Base-by-base conservation (phyloP, 2,888 invertebrate species). In the Melinaea marsaeus region DNA sequence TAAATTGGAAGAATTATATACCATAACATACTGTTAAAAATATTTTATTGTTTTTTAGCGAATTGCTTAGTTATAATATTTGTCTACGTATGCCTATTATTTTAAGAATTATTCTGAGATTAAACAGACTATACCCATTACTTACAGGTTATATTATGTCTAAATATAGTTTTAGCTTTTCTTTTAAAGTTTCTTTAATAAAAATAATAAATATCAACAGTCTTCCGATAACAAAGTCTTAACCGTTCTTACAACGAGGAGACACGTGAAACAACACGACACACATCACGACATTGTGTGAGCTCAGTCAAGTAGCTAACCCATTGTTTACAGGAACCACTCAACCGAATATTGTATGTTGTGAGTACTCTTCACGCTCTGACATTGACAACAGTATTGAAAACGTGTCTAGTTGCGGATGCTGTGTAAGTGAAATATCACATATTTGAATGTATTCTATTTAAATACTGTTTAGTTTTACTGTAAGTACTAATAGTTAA, bases 311-410 rank as follows among this genome's bases (percentile, higher is more conserved):
- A 32, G 51, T 11, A 51, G 32, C 35, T 51, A 60, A 56, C 51
- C 63, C 57, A 63, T 60, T 63, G 57, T 62, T 58, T 55, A 35
- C 33, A n/a, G 9, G 55, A 55, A 58, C 55, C 58, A 55, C 55
- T 58, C 48, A 59, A 55, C 55, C 62, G 62, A 58, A 51, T 51
- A 51, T 51, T 51, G 2, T 9, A 42, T 11, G 51, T 9, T 51
- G 7, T 22, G 32, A 51, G 32, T 32, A 32, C 51, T 32, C 32
- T 51, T 32, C 32, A 51, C 11, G 11, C 32, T 51, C 51, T 51
- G 51, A 51, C 51, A 51, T 51, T 51, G 51, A 51, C 51, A 51
- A 32, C 32, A 32, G 51, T 11, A 51, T 51, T 51, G 51, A 51
- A 51, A 51, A 51, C 32, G 6, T 6, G 9, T 42, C 7, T 9